Evolutionary conservation across 1,140 invertebrate genomes (phyloP).

Genomic region (Geopemphigus sp.): DNA sequence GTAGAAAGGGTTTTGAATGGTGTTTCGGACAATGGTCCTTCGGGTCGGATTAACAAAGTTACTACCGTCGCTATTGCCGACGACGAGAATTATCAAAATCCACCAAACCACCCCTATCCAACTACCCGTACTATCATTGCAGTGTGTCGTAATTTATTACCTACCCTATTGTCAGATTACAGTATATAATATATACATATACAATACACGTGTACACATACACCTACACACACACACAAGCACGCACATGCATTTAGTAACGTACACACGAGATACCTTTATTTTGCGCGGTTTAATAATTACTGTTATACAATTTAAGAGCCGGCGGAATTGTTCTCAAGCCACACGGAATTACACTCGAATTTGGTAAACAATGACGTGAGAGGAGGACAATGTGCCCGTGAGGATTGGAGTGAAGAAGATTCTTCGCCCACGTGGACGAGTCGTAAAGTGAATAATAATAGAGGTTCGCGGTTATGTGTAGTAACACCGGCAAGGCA

Average conservation of each 20-base stretch:
- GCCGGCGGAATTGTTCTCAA: constrained; percentile 28
- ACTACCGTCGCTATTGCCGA: neutral
- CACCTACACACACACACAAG: neutral
- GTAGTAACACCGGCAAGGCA: neutral
- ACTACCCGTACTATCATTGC: neutral
- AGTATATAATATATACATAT: constrained; percentile 19
- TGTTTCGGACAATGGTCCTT: constrained; percentile 44
- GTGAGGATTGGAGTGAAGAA: neutral
- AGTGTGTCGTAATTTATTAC: constrained; percentile 40
- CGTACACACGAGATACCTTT: constrained; percentile 14
- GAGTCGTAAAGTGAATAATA: constrained; percentile 25
- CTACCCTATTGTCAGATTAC: constrained; percentile 45
- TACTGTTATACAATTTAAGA: constrained; percentile 42
- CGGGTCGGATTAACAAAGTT: constrained; percentile 49
- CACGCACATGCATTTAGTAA: neutral
- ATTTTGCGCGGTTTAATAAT: constrained; percentile 44
- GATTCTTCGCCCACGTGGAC: neutral
- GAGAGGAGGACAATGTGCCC: neutral
- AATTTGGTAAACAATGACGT: constrained; percentile 25
- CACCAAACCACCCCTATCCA: constrained; percentile 12
- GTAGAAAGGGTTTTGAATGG: constrained; percentile 23
- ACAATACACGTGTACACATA: neutral
- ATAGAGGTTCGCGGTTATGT: constrained; percentile 1
- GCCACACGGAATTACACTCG: neutral
- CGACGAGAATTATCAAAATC: constrained; percentile 47